Conservation (phyloP, 2,888 invertebrate species). For the Mythimna loreyi region DNA sequence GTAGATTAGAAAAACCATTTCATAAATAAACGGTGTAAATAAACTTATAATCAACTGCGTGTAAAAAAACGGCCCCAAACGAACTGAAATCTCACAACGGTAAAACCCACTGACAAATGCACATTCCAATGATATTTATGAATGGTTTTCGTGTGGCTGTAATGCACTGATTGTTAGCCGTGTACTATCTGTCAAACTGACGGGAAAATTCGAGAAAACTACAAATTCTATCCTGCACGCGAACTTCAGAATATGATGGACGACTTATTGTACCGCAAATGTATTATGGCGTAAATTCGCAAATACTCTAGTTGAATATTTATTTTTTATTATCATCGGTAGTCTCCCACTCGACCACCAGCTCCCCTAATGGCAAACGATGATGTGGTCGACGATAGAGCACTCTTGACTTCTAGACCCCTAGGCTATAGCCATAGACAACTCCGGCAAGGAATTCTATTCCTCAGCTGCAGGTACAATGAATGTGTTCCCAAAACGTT, state of each 20-base stretch:
- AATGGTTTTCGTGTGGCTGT: constrained; percentile 9
- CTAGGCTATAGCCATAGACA: too few species aligned
- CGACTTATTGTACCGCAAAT: constrained; percentile 14
- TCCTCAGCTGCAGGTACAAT: too few species aligned
- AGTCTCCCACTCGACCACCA: too few species aligned
- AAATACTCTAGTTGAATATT: constrained; percentile 17
- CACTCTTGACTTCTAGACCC: too few species aligned
- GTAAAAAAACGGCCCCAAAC: too few species aligned
- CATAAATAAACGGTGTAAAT: too few species aligned
- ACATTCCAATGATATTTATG: constrained; percentile 15
- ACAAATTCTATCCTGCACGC: constrained; percentile 41
- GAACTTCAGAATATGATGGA: constrained; percentile 36
- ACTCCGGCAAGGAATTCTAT: too few species aligned
- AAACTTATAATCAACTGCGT: too few species aligned
- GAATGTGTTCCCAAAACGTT: too few species aligned
- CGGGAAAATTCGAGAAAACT: constrained; percentile 44
- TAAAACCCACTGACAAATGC: background rate
- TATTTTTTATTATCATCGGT: too few species aligned
- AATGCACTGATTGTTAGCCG: constrained; percentile 20
- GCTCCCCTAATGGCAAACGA: too few species aligned
- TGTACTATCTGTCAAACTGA: constrained; percentile 30
- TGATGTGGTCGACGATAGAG: too few species aligned
- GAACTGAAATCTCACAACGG: background rate
- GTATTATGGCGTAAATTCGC: constrained; percentile 3
- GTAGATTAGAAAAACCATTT: background rate